Conservation (phyloP, 2,113 vertebrate species). For the Romanogobio albipinnatus region DNA sequence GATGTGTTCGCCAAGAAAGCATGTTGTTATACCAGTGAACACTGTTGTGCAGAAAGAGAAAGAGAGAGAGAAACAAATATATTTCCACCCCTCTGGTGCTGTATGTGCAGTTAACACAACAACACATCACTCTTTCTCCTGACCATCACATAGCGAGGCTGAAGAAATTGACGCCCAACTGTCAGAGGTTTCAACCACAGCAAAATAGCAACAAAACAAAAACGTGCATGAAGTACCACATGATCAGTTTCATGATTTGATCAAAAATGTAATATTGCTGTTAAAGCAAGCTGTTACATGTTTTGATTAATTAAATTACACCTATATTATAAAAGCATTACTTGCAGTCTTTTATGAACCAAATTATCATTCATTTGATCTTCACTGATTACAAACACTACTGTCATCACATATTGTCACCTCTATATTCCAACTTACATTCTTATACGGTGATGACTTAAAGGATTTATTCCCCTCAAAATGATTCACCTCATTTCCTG, state of each 20-base stretch:
- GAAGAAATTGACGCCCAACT: constrained; percentile 27
- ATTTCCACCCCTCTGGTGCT: not conserved
- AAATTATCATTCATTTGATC: not conserved
- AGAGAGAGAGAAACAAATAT: constrained; percentile 21
- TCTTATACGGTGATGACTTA: not conserved
- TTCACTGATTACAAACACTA: not conserved
- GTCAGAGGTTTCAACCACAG: constrained; percentile 22
- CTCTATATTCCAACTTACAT: no score
- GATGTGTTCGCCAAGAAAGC: not conserved
- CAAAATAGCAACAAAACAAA: not conserved
- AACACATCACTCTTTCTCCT: constrained; percentile 19
- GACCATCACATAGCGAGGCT: not conserved
- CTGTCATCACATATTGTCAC: not conserved
- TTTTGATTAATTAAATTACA: not conserved
- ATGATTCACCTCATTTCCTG: no score
- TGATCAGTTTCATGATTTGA: no score
- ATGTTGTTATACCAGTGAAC: not conserved
- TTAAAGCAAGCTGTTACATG: no score
- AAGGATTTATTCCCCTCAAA: no score
- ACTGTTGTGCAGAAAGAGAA: not conserved
- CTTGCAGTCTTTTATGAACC: not conserved
- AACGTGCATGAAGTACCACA: no score
- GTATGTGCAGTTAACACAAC: constrained; percentile 24
- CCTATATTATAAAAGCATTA: not conserved
- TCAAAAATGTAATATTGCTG: no score